Evolutionary conservation across 1,140 invertebrate genomes (phyloP).

Genomic region (Pemphigus obesinymphae): DNA sequence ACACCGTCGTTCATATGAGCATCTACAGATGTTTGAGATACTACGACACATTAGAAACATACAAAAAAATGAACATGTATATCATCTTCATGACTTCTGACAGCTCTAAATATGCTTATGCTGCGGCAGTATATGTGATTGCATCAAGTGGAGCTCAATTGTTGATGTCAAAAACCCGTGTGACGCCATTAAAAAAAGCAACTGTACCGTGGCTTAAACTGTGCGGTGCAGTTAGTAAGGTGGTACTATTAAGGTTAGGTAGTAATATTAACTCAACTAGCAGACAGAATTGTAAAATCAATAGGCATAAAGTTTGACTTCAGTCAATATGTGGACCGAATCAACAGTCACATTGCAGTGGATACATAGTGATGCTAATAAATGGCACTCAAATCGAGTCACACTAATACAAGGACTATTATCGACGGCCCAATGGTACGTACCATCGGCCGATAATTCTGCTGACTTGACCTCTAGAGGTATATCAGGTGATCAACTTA

Average conservation of each 20-base stretch:
- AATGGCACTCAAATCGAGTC: slow-evolving; percentile 48
- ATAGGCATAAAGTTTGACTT: no score
- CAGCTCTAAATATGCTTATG: slow-evolving; percentile 47
- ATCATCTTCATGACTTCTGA: slow-evolving; percentile 47
- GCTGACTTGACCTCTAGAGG: slow-evolving; percentile 49
- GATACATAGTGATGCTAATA: slow-evolving; percentile 6
- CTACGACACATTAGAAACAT: neutral
- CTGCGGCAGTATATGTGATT: slow-evolving; percentile 45
- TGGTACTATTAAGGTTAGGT: no score
- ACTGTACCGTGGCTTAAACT: slow-evolving; percentile 49
- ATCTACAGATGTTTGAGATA: neutral
- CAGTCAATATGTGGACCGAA: slow-evolving; percentile 43
- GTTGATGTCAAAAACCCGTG: slow-evolving; percentile 49
- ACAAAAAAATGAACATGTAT: neutral
- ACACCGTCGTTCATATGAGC: neutral
- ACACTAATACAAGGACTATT: slow-evolving; percentile 47
- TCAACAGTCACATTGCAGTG: slow-evolving; percentile 43
- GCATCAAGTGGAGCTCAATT: neutral
- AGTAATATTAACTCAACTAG: slow-evolving; percentile 47
- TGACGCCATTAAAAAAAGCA: slow-evolving; percentile 48
- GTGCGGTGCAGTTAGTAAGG: slow-evolving; percentile 47
- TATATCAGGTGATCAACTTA: slow-evolving; percentile 43
- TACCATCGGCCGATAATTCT: slow-evolving; percentile 48
- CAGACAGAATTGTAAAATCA: no score
- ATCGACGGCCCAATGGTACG: neutral